These are phyloP conservation scores for Zaprionus gabonicus DNA, from an alignment of 1,140 invertebrate species.

Conservation along the genomic window DNA sequence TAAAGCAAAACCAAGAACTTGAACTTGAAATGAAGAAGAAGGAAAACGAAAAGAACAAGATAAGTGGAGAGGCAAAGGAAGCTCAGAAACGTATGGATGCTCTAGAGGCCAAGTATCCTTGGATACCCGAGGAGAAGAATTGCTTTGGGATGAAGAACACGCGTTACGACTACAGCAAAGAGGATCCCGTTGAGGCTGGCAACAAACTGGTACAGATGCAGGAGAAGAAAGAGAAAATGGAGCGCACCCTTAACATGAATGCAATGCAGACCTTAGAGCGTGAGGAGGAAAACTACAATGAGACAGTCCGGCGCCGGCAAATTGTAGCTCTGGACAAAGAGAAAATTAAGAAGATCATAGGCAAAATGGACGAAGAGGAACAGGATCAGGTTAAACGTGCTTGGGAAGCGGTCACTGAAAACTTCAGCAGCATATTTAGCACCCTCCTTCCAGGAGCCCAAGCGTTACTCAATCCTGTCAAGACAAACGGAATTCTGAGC, in stretches of 20 bases:
- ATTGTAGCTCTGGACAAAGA: slow-evolving; percentile 95
- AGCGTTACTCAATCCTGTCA: slow-evolving; percentile 92
- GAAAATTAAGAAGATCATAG: slow-evolving; percentile 93
- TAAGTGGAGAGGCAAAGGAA: slow-evolving; percentile 85
- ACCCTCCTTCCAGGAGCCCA: slow-evolving; percentile 95
- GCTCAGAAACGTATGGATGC: slow-evolving; percentile 77
- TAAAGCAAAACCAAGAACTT: slow-evolving; percentile 87
- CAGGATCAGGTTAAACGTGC: slow-evolving; percentile 91
- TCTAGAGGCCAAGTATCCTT: slow-evolving; percentile 85
- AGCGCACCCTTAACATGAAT: slow-evolving; percentile 92
- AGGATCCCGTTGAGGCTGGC: slow-evolving; percentile 87
- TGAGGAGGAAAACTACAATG: slow-evolving; percentile 94
- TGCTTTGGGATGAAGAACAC: slow-evolving; percentile 91
- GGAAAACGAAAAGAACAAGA: slow-evolving; percentile 89
- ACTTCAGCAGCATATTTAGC: slow-evolving; percentile 98
- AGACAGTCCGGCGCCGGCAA: slow-evolving; percentile 91
- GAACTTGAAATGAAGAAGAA: slow-evolving; percentile 92
- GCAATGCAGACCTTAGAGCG: slow-evolving; percentile 94
- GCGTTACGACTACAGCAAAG: slow-evolving; percentile 86
- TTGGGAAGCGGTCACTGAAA: slow-evolving; percentile 93
- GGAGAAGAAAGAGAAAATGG: slow-evolving; percentile 90
- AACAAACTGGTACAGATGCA: slow-evolving; percentile 87
- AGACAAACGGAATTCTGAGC: slow-evolving; percentile 89
- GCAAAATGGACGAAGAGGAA: slow-evolving; percentile 95
- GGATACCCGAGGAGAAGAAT: slow-evolving; percentile 92